Base-by-base conservation (phyloP, 2,113 vertebrate genomes). In the Lota lota region DNA sequence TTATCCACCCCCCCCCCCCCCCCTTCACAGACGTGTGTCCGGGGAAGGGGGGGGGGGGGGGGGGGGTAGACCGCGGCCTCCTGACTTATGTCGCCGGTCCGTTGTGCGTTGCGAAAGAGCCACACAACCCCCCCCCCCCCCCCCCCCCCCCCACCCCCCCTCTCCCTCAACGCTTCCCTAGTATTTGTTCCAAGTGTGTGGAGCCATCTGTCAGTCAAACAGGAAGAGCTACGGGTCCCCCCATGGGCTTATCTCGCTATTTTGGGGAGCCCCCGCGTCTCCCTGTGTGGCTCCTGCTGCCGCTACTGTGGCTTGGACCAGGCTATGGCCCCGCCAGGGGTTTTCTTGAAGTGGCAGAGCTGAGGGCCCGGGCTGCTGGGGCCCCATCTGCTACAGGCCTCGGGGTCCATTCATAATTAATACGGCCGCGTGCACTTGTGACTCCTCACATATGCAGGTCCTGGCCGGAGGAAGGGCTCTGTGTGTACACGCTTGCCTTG, bases 351-450 rank as follows among this genome's bases (percentile, higher is more conserved):
- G 91, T 63, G 57, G 89, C 88, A 90, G 91, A 84, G 90, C 88
- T 75, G 69, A 18, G 87, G 86, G 90, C 87, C 91, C 63, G 92
- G 79, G 93, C 91, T 88, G 87, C 89, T 74, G 90, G 79, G 93
- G 40, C 40, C 94, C 95, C 95, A 93, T 95, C 96, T 97, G 95
- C 95, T 83, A 90, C 72, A 80, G 89, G 91, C 93, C 92, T 87
- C 89, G 94, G 93, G 93, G 93, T 87, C 91, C 88, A 94, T 98
- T 91, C 92, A 98, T 98, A 98, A 98, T 98, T 98, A 96, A 98
- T 97, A 93, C 93, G 91, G 91, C 92, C 92, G 91, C 78, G 83
- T 90, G 76, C 85, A 75, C 87, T 85, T 64, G 91, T 91, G 85
- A 92, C 94, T 93, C 93, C 91, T 96, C 94, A 93, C 92, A 93